Base-by-base conservation (phyloP, 2,888 invertebrate species). In the Lochmaea capreae region DNA sequence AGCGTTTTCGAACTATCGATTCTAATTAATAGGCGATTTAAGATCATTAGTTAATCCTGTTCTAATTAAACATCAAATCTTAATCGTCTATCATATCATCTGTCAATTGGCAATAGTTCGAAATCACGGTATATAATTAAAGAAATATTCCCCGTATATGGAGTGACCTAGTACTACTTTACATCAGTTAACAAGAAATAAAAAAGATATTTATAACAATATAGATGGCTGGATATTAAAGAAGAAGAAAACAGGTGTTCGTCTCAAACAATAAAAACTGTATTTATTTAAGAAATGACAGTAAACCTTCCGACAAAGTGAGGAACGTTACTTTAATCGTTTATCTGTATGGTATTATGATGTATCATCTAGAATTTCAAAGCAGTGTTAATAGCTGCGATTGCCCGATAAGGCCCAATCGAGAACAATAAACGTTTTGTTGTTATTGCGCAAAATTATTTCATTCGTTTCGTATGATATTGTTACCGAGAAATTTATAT, bases 301-400 rank as follows among this genome's bases (percentile, higher is more conserved):
- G 73, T 80, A 79, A 81, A 80, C 72, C 76, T 79, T 77, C 82
- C 81, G 82, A 82, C 81, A 82, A 82, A 82, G 82, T 78, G 57
- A 77, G 73, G 73, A 80, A 79, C 81, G 82, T 77, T 81, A 81
- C 77, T 78, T 81, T 82, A 83, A 84, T 84, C 81, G 79, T 82
- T 77, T 80, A 80, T 82, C 79, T 76, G 81, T 79, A 82, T 80
- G 81, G 84, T 78, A 80, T 82, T 80, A 81, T 81, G 79, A 81
- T 79, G 82, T 81, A 82, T 81, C 81, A 83, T 84, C 81, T 81
- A 83, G 83, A 81, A 83, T 83, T 83, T 82, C 79, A 76, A 82
- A 80, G 77, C 79, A 78, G 76, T 79, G 83, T 81, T 82, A 79
- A 79, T 81, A 74, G 77, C 78, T 75, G 72, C 66, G 75, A 63